phyloP scores from a whole-genome alignment of 2,888 invertebrate genomes.

The Ganaspis brasiliensis region DNA sequence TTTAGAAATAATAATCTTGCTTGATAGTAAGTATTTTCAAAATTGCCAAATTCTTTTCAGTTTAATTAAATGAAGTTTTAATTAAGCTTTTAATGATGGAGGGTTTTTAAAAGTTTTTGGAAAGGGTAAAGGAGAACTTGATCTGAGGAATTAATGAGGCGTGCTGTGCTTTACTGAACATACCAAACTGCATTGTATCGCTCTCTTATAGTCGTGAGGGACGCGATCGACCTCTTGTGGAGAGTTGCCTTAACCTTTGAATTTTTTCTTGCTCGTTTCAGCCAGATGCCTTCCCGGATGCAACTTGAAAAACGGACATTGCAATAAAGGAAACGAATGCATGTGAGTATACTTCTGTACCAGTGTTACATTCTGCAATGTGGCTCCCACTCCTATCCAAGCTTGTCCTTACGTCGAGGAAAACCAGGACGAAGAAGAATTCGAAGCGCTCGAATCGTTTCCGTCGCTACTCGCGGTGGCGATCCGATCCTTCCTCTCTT shows the following conservation, averaged over 20 bases:
- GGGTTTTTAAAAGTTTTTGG: constrained; percentile 21
- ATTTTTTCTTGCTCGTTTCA: constrained; percentile 84
- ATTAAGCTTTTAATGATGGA: constrained; percentile 19
- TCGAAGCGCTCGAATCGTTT: constrained; percentile 61
- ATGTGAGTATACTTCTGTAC: constrained; percentile 87
- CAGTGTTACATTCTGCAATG: constrained; percentile 54
- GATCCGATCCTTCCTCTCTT: constrained; percentile 53
- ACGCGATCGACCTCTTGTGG: constrained; percentile 77
- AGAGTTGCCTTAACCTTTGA: constrained; percentile 77
- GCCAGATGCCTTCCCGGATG: constrained; percentile 97
- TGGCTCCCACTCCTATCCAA: constrained; percentile 33
- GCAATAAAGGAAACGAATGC: constrained; percentile 97
- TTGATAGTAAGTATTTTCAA: no score
- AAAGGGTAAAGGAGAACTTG: constrained; percentile 7
- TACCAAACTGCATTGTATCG: constrained; percentile 38
- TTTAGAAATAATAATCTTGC: no score
- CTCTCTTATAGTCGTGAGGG: constrained; percentile 70
- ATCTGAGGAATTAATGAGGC: constrained; percentile 42
- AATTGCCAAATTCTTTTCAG: no score
- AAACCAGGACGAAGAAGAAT: constrained; percentile 61
- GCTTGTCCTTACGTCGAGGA: constrained; percentile 25
- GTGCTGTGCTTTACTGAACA: constrained; percentile 40
- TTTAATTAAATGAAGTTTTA: constrained; percentile 38
- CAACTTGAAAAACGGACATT: constrained; percentile 94
- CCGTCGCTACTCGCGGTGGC: constrained; percentile 63